These are phyloP conservation scores for Centruroides vittatus DNA, from an alignment of 1,140 invertebrate species.

Conservation along the genomic window DNA sequence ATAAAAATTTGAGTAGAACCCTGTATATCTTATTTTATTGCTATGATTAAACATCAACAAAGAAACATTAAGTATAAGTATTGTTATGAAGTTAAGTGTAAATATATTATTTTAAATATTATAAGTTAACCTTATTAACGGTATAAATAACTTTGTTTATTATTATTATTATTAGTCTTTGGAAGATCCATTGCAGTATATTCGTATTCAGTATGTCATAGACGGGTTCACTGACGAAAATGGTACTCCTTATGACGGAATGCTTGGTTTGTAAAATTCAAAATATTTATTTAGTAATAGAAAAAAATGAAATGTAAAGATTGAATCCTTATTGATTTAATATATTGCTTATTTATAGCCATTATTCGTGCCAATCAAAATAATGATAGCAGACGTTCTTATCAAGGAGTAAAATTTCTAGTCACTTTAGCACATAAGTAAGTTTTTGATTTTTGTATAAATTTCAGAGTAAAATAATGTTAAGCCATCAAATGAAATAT, in stretches of 20 bases:
- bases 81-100: too few relatives aligned
- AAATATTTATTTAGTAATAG: too few relatives aligned
- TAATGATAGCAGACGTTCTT: slow-evolving; percentile 32
- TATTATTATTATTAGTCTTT: slow-evolving; percentile 20
- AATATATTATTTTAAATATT: too few relatives aligned
- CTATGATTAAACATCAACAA: too few relatives aligned
- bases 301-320: too few relatives aligned
- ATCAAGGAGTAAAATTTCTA: slow-evolving; percentile 37
- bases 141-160: too few relatives aligned
- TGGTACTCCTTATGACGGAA: slow-evolving; percentile 27
- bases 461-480: neutral
- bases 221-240: slow-evolving; percentile 29
- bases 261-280: slow-evolving; percentile 26
- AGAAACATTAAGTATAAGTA: too few relatives aligned
- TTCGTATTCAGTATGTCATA: slow-evolving; percentile 30
- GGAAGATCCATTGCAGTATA: slow-evolving; percentile 29
- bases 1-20: too few relatives aligned
- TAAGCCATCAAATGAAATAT: too few relatives aligned
- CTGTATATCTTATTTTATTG: too few relatives aligned
- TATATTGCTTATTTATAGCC: slow-evolving; percentile 19
- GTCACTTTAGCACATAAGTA: slow-evolving; percentile 31
- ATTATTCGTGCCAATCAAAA: slow-evolving; percentile 28
- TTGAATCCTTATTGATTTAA: neutral
- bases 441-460: slow-evolving; percentile 1
- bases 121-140: too few relatives aligned